Evolutionary conservation across 2,888 invertebrate species (phyloP).

Genomic region (Pammene aurita): DNA sequence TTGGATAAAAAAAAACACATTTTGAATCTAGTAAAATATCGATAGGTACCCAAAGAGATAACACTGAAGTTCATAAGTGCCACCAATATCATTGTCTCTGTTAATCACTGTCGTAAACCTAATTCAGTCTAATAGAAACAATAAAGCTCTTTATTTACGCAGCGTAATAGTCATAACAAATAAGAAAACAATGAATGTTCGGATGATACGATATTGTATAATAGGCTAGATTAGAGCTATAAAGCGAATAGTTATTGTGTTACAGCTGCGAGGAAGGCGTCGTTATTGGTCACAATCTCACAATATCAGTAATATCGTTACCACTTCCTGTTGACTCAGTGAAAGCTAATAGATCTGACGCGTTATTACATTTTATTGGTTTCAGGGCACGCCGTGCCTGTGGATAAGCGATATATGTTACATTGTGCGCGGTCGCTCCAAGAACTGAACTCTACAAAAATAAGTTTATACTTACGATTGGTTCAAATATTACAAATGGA

Average conservation of each 20-base stretch:
- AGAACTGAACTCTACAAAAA: too few relatives aligned
- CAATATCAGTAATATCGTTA: slow-evolving; percentile 61
- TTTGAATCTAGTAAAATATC: neutral
- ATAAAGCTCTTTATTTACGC: slow-evolving; percentile 28
- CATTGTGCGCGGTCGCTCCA: neutral
- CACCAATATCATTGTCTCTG: neutral
- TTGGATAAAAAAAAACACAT: too few relatives aligned
- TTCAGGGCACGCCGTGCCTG: slow-evolving; percentile 16
- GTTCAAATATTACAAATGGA: too few relatives aligned
- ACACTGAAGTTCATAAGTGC: neutral
- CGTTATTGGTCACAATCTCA: slow-evolving; percentile 60
- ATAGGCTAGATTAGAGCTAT: slow-evolving; percentile 56
- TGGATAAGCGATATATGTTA: slow-evolving; percentile 1
- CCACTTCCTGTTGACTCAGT: slow-evolving; percentile 57
- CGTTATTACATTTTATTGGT: slow-evolving; percentile 58
- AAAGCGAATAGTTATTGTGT: slow-evolving; percentile 58
- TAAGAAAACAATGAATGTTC: slow-evolving; percentile 48
- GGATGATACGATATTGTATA: slow-evolving; percentile 52
- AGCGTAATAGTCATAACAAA: slow-evolving; percentile 35
- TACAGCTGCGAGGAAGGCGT: slow-evolving; percentile 50
- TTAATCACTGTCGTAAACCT: slow-evolving; percentile 3
- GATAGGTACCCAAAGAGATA: neutral
- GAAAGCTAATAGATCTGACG: slow-evolving; percentile 62
- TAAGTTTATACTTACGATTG: too few relatives aligned
- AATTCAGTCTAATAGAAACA: slow-evolving; percentile 14